A percentile compares a stretch with the other conserved stretches of the same genome.
Conservation (phyloP, 2,888 invertebrate genomes). For the Calameuta idolon region DNA sequence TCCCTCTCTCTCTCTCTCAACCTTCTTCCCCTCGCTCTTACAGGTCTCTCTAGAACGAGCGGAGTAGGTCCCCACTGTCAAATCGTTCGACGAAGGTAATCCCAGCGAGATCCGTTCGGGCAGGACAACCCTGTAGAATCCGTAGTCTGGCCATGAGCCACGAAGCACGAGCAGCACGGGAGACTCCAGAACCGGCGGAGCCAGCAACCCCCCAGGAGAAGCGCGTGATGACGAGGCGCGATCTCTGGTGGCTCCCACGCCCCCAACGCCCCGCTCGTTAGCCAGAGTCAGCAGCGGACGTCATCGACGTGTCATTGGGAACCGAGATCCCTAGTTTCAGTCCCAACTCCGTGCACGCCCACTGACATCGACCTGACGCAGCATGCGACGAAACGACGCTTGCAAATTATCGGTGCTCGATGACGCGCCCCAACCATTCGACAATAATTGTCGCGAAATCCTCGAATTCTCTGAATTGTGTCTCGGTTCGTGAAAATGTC, state of each 20-base stretch:
- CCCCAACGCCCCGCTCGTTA: constrained; percentile 66
- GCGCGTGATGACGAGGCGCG: constrained; percentile 64
- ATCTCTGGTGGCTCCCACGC: constrained; percentile 62
- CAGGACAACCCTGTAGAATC: constrained; percentile 33
- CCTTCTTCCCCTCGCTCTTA: constrained; percentile 13
- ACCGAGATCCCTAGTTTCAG: constrained; percentile 44
- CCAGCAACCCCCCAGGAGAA: constrained; percentile 22
- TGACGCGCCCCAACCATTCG: background rate
- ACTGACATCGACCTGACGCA: constrained; percentile 54
- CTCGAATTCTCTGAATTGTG: background rate
- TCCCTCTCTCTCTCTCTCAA: constrained; percentile 6
- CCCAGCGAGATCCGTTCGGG: constrained; percentile 40
- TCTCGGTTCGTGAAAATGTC: background rate
- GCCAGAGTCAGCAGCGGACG: constrained; percentile 66
- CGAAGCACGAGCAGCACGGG: constrained; percentile 1
- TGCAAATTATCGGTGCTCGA: constrained; percentile 52
- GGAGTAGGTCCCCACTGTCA: constrained; percentile 43
- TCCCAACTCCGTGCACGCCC: constrained; percentile 15
- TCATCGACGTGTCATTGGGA: constrained; percentile 67
- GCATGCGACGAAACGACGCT: constrained; percentile 38
- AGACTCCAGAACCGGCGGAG: background rate
- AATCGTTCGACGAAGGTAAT: constrained; percentile 49
- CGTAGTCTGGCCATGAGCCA: constrained; percentile 14
- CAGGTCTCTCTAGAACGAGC: constrained; percentile 21
- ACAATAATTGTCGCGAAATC: background rate